Percentiles rank a stretch among this genome's conserved stretches.
Evolutionary conservation across 1,140 invertebrate species (phyloP).

Genomic region (Melipona quadrifasciata): DNA sequence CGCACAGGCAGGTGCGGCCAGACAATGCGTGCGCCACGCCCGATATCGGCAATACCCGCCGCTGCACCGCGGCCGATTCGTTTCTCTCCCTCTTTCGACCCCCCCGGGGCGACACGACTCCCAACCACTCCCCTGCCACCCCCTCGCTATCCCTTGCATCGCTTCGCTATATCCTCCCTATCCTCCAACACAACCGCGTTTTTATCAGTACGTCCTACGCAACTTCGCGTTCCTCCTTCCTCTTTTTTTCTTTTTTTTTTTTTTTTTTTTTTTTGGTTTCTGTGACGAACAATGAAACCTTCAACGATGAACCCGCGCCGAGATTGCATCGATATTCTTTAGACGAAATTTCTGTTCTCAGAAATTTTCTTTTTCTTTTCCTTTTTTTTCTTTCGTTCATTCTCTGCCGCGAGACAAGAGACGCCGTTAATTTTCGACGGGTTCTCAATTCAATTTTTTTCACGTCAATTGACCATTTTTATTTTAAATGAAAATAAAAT

Average conservation of each 20-base stretch:
- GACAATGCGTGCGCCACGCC: slow-evolving; percentile 52
- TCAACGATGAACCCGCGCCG: slow-evolving; percentile 16
- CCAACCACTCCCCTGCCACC: not conserved
- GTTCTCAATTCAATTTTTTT: too few relatives aligned
- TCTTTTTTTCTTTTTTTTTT: not conserved
- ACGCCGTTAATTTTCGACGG: not conserved
- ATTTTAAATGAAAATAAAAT: not conserved
- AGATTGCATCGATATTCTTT: slow-evolving; percentile 3
- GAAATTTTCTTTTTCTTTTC: too few relatives aligned
- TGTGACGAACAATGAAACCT: slow-evolving; percentile 34
- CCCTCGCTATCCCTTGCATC: slow-evolving; percentile 3
- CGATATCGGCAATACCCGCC: slow-evolving; percentile 54
- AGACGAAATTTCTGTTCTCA: not conserved
- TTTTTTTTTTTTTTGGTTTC: not conserved
- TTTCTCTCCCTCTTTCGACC: slow-evolving; percentile 37
- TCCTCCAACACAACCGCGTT: slow-evolving; percentile 12
- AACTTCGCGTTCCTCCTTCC: too few relatives aligned
- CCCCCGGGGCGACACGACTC: slow-evolving; percentile 24
- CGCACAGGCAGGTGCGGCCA: slow-evolving; percentile 27
- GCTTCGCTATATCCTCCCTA: slow-evolving; percentile 13
- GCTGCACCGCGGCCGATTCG: slow-evolving; percentile 35
- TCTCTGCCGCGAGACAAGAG: too few relatives aligned
- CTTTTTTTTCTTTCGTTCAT: not conserved
- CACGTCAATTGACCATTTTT: too few relatives aligned
- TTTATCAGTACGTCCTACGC: slow-evolving; percentile 10